Evolutionary conservation across 2,113 vertebrate species (phyloP).

Genomic region (Bufo gargarizans): DNA sequence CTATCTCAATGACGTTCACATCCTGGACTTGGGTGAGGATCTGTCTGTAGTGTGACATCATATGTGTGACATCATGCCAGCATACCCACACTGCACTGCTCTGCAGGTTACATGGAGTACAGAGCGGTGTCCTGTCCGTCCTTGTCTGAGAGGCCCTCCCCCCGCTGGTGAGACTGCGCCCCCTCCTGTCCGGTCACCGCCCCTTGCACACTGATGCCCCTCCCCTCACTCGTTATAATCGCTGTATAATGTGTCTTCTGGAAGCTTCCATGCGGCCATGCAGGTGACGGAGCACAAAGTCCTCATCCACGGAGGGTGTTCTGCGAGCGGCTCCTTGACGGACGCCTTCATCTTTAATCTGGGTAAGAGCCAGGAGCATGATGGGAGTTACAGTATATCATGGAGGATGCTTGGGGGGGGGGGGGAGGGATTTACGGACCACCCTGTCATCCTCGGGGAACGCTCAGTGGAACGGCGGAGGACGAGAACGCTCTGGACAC

Average conservation of each 20-base stretch:
- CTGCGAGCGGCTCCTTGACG: slow-evolving; percentile 77
- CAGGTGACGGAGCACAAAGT: slow-evolving; percentile 79
- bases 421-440: no score
- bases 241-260: slow-evolving; percentile 13
- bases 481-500: no score
- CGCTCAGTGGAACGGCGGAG: no score
- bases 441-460: no score
- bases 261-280: slow-evolving; percentile 84
- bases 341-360: slow-evolving; percentile 80
- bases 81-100: not conserved
- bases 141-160: slow-evolving; percentile 65
- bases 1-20: slow-evolving; percentile 83
- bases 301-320: slow-evolving; percentile 85
- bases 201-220: not conserved
- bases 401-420: no score
- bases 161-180: slow-evolving; percentile 76
- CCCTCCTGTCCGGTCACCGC: not conserved
- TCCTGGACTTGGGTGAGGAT: slow-evolving; percentile 83
- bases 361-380: slow-evolving; percentile 68
- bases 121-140: slow-evolving; percentile 69
- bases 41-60: not conserved
- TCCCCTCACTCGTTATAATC: slow-evolving; percentile 1
- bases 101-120: slow-evolving; percentile 88
- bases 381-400: no score
- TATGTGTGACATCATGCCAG: not conserved